phyloP scores from a whole-genome alignment of 1,140 invertebrate species.

The Calephelis virginiensis region DNA sequence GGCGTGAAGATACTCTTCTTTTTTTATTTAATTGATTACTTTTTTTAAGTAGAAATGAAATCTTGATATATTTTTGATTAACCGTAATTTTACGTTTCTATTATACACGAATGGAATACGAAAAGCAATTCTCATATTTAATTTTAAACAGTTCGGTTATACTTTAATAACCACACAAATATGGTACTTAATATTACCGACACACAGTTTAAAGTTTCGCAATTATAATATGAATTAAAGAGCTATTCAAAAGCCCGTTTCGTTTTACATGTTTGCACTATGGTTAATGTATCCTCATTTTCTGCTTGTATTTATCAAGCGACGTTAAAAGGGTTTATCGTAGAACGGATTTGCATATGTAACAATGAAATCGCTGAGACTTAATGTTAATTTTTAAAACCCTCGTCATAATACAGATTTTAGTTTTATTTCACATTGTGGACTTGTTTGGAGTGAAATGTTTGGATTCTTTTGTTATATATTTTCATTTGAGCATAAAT shows the following conservation, averaged over 20 bases:
- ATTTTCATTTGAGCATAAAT: no score
- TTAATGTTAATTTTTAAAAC: conserved; percentile 10
- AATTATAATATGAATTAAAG: conserved; percentile 6
- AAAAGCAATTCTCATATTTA: not conserved
- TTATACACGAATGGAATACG: not conserved
- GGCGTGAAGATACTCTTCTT: no score
- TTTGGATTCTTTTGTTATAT: no score
- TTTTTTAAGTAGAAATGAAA: no score
- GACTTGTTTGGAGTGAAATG: no score
- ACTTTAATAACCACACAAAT: not conserved
- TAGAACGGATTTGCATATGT: conserved; percentile 9
- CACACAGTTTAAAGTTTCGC: not conserved
- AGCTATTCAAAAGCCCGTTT: conserved; percentile 1
- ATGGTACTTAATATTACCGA: not conserved
- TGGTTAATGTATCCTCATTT: conserved; percentile 12
- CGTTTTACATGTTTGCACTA: conserved; percentile 15
- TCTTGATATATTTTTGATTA: no score
- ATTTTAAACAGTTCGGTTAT: conserved; percentile 7
- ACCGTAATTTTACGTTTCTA: not conserved
- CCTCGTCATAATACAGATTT: not conserved
- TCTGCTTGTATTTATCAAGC: conserved; percentile 17
- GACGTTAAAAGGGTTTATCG: conserved; percentile 12
- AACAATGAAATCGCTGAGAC: conserved; percentile 2
- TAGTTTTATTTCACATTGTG: not conserved
- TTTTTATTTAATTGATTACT: no score